Evolutionary conservation across 1,140 invertebrate species (phyloP).

Genomic region (Drosophila tropicalis): DNA sequence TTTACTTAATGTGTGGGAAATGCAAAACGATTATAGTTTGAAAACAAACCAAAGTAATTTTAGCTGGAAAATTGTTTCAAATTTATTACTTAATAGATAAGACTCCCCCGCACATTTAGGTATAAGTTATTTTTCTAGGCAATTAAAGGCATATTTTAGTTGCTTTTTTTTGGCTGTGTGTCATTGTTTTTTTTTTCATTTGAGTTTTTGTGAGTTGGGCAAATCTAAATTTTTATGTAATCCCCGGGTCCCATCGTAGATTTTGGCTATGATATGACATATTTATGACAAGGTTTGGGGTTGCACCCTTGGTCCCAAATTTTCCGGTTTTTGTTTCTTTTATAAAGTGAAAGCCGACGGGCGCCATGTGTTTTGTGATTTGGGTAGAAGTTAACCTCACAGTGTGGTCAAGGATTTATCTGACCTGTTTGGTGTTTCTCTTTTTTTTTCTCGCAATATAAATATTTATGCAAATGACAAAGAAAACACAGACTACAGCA

Average conservation of each 20-base stretch:
- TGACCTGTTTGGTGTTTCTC: slow-evolving; percentile 22
- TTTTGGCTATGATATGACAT: slow-evolving; percentile 61
- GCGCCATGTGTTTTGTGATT: slow-evolving; percentile 73
- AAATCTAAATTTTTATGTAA: slow-evolving; percentile 19
- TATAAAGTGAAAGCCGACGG: slow-evolving; percentile 48
- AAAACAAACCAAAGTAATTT: background rate
- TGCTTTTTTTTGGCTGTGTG: background rate
- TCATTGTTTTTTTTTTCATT: background rate
- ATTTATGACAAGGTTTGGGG: slow-evolving; percentile 60
- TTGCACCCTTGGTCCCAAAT: slow-evolving; percentile 7
- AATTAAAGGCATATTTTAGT: slow-evolving; percentile 38
- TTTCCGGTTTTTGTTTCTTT: slow-evolving; percentile 1
- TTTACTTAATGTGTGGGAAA: slow-evolving; percentile 1
- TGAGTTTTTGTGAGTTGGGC: background rate
- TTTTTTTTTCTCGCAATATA: slow-evolving; percentile 12
- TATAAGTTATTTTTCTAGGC: slow-evolving; percentile 1
- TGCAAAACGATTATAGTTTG: background rate
- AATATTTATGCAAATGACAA: slow-evolving; percentile 69
- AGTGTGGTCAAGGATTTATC: slow-evolving; percentile 20
- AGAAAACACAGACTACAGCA: background rate
- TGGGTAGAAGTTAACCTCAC: slow-evolving; percentile 45
- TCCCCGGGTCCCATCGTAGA: slow-evolving; percentile 54
- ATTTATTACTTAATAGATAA: background rate
- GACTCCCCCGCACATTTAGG: background rate
- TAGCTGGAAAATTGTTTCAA: background rate